These are phyloP conservation scores for Cremastobaeus sp. DNA, from an alignment of 2,888 invertebrate species.

Conservation along the genomic window DNA sequence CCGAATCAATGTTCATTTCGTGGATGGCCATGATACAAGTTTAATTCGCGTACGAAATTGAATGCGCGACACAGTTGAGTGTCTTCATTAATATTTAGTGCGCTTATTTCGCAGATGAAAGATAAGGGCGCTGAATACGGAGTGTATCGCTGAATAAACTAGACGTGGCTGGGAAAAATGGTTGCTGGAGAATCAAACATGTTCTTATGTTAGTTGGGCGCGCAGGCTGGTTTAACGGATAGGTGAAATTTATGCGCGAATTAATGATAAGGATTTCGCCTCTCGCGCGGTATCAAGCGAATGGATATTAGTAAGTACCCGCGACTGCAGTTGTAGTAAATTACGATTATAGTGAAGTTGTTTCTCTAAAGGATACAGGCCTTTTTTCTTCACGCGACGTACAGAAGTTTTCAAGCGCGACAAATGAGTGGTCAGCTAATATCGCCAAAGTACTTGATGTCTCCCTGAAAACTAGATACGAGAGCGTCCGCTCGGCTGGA, in stretches of 20 bases:
- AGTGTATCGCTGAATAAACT: slow-evolving; percentile 28
- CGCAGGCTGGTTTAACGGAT: slow-evolving; percentile 61
- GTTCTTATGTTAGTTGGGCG: slow-evolving; percentile 47
- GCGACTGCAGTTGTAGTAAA: slow-evolving; percentile 64
- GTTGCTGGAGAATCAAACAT: slow-evolving; percentile 37
- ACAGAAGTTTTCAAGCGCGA: slow-evolving; percentile 27
- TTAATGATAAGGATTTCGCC: slow-evolving; percentile 58
- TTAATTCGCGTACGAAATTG: too few relatives aligned
- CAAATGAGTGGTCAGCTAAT: slow-evolving; percentile 18
- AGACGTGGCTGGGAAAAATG: not conserved
- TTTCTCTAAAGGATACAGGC: slow-evolving; percentile 6
- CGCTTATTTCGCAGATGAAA: slow-evolving; percentile 10
- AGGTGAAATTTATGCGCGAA: slow-evolving; percentile 66
- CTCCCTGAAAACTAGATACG: not conserved
- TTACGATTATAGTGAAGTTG: slow-evolving; percentile 59
- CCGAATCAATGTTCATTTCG: too few relatives aligned
- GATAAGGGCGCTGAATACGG: slow-evolving; percentile 17
- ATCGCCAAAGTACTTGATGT: not conserved
- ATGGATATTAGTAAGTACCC: slow-evolving; percentile 36
- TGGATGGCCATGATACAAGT: too few relatives aligned
- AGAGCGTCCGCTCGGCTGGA: not conserved
- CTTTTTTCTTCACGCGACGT: slow-evolving; percentile 2
- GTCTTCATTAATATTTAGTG: slow-evolving; percentile 12
- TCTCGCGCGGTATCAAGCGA: slow-evolving; percentile 29
- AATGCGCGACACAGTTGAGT: slow-evolving; percentile 26